Conservation (phyloP, 2,888 invertebrate species). For the Argyresthia goedartella region DNA sequence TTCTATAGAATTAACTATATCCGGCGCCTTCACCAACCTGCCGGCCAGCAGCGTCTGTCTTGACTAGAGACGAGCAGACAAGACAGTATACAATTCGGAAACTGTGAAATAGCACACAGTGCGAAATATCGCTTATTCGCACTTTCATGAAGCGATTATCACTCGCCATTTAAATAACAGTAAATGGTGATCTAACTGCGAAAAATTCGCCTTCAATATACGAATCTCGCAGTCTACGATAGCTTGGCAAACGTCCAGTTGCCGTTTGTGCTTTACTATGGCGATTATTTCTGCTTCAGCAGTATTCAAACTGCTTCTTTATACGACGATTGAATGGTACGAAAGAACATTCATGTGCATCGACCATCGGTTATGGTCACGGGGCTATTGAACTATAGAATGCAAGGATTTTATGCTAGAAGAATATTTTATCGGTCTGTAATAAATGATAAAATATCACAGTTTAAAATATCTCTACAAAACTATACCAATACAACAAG, state of each 20-base stretch:
- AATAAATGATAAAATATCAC: background rate
- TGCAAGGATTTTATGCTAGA: background rate
- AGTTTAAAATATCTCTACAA: background rate
- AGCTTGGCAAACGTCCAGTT: slow-evolving; percentile 60
- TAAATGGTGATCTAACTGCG: too few species aligned
- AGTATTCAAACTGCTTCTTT: slow-evolving; percentile 41
- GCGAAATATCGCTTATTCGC: too few species aligned
- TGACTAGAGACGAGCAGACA: too few species aligned
- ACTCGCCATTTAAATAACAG: too few species aligned
- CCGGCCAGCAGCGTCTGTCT: too few species aligned
- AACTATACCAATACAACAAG: too few species aligned
- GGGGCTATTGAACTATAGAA: background rate
- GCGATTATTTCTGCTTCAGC: slow-evolving; percentile 9
- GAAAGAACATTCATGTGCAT: slow-evolving; percentile 45
- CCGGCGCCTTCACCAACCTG: too few species aligned
- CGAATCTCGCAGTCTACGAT: slow-evolving; percentile 11
- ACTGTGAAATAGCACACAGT: too few species aligned
- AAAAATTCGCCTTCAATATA: too few species aligned
- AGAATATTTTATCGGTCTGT: background rate
- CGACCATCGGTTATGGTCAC: background rate
- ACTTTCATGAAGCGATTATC: too few species aligned
- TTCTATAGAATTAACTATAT: too few species aligned
- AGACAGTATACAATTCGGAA: too few species aligned
- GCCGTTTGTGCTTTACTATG: slow-evolving; percentile 12
- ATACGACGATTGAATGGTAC: slow-evolving; percentile 32